These are phyloP conservation scores for Sebastes hubbsi DNA, from an alignment of 2,797 vertebrate genomes.

Conservation along the genomic window DNA sequence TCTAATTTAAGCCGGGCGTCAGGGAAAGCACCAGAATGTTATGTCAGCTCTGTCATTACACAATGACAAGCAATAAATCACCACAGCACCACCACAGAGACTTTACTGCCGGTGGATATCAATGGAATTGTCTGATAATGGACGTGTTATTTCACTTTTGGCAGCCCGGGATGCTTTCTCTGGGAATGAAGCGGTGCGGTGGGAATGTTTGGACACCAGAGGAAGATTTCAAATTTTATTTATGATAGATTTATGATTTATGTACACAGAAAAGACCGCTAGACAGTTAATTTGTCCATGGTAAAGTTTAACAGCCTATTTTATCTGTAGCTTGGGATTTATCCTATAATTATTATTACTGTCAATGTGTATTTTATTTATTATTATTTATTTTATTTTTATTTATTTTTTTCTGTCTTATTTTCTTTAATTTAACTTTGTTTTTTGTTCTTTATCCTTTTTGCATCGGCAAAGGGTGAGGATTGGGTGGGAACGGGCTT, in stretches of 20 bases:
- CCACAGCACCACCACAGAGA: background rate
- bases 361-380: too few relatives aligned
- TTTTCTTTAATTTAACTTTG: too few relatives aligned
- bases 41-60: constrained; percentile 55
- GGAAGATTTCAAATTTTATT: background rate
- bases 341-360: too few relatives aligned
- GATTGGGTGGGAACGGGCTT: rapidly evolving
- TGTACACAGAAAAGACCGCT: too few relatives aligned
- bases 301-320: too few relatives aligned
- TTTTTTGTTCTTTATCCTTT: too few relatives aligned
- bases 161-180: constrained; percentile 6
- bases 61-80: constrained; percentile 64
- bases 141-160: constrained; percentile 59
- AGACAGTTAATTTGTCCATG: too few relatives aligned
- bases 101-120: constrained; percentile 22
- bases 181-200: background rate
- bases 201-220: constrained; percentile 4
- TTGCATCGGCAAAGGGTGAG: too few relatives aligned
- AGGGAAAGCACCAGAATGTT: constrained; percentile 17
- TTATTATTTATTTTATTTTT: too few relatives aligned
- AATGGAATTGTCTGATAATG: constrained; percentile 48
- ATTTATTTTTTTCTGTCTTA: too few relatives aligned
- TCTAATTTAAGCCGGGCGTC: constrained; percentile 59
- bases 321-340: too few relatives aligned
- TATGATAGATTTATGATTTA: too few relatives aligned